Percentiles rank a stretch among this genome's conserved stretches.
Evolutionary conservation across 2,888 invertebrate genomes (phyloP).

Genomic region (Cantharis flavilabris): DNA sequence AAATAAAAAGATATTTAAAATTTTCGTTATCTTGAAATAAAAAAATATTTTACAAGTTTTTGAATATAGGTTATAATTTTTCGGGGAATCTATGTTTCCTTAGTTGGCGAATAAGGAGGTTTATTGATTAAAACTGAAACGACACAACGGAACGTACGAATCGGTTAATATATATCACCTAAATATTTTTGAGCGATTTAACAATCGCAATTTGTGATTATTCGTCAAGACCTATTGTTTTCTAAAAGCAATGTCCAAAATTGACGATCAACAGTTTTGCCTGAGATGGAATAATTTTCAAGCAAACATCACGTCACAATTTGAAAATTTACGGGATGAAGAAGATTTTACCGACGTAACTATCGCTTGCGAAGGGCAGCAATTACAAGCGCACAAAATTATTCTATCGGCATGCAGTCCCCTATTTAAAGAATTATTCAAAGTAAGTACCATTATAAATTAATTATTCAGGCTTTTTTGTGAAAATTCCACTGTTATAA

Average conservation of each 20-base stretch:
- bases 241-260: constrained; percentile 50
- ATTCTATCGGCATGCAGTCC: constrained; percentile 86
- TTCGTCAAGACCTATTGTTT: constrained; percentile 13
- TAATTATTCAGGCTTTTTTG: constrained; percentile 51
- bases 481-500: constrained; percentile 56
- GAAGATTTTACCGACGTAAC: constrained; percentile 90
- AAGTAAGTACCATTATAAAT: constrained; percentile 61
- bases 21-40: neutral
- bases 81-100: constrained; percentile 53
- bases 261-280: constrained; percentile 84
- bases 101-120: constrained; percentile 53
- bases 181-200: constrained; percentile 19
- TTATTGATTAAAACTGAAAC: constrained; percentile 55
- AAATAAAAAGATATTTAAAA: neutral
- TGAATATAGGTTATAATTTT: neutral
- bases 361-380: constrained; percentile 82
- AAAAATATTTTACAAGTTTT: neutral
- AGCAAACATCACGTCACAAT: constrained; percentile 84
- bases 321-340: constrained; percentile 81
- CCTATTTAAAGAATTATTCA: constrained; percentile 84
- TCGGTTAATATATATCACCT: neutral
- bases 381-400: constrained; percentile 84
- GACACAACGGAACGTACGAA: neutral
- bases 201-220: constrained; percentile 12
- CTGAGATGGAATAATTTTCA: constrained; percentile 90